Base-by-base conservation (phyloP, 2,113 vertebrate genomes). In the Etheostoma spectabile region DNA sequence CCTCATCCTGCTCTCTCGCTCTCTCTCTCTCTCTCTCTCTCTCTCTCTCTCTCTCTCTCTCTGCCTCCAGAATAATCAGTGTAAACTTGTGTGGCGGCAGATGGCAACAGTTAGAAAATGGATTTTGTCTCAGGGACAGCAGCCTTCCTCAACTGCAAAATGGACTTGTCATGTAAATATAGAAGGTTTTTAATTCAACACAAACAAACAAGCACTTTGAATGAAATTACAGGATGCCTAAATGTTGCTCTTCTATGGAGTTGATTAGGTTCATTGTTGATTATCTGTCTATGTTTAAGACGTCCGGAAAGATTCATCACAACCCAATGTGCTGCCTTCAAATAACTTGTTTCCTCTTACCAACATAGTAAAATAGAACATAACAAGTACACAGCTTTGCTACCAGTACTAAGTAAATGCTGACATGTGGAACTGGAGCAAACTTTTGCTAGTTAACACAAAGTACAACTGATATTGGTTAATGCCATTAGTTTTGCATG, bases 1-100 rank as follows among this genome's bases (percentile, higher is more conserved):
- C 73, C 80, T 88, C 73, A 74, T 87, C 55, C 77, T 55, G 74
- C 61, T 35, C 33, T 33, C n/a, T 59, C 65, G 8, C 71, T 16
- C 52, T n/a, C 65, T 56, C 15, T 46, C 35, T 22, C 21, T 48
- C 22, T 48, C 53, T 48, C 81, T 56, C 79, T 45, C 55, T 14
- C 76, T 48, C 52, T 22, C 80, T 57, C 78, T 45, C 55, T 14
- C 76, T 46, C 56, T 45, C 52, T 48, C 35, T 48, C 30, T 15
- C 55, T 46, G 11, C 45, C 74, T 77, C 14, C 6, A 35, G 60
- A 63, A 70, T 72, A 74, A 84, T 89, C 78, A 71, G 52, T 4
- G 18, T 12, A 8, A 64, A n/a, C 30, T 19, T 62, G 27, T 68
- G 55, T 55, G 67, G 42, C 10, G 10, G 46, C 27, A 27, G 48